phyloP scores from a whole-genome alignment of 2,797 vertebrate species.

The Gymnothorax reevesii region DNA sequence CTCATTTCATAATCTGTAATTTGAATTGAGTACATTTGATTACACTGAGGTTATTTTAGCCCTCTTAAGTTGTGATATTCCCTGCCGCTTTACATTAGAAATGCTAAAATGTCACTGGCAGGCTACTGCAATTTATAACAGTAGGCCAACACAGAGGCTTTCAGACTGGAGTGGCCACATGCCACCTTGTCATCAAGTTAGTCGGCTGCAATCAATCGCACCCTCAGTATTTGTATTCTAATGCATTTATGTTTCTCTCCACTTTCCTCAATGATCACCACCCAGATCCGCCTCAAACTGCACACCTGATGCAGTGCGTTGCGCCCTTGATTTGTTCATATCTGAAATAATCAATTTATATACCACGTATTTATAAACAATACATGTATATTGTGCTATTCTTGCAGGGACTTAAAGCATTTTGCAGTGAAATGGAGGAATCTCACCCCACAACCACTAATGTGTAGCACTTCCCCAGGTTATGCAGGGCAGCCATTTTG shows the following conservation, averaged over 20 bases:
- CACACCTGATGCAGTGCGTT: too few species aligned
- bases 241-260: background rate
- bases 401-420: too few species aligned
- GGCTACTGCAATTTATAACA: background rate
- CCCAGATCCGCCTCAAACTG: too few species aligned
- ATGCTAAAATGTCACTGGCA: background rate
- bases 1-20: background rate
- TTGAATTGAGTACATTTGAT: too few species aligned
- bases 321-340: too few species aligned
- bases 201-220: background rate
- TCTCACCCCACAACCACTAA: too few species aligned
- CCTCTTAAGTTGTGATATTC: background rate
- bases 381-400: too few species aligned
- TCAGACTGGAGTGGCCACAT: background rate
- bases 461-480: too few species aligned
- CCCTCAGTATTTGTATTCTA: background rate
- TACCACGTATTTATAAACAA: too few species aligned
- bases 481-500: too few species aligned
- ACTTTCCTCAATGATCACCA: background rate
- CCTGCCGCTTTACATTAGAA: background rate
- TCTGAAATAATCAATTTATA: too few species aligned
- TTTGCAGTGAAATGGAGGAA: too few species aligned
- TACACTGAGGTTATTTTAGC: background rate
- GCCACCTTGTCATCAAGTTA: background rate
- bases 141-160: background rate